phyloP scores from a whole-genome alignment of 2,797 vertebrate species.

The Valencia hispanica region DNA sequence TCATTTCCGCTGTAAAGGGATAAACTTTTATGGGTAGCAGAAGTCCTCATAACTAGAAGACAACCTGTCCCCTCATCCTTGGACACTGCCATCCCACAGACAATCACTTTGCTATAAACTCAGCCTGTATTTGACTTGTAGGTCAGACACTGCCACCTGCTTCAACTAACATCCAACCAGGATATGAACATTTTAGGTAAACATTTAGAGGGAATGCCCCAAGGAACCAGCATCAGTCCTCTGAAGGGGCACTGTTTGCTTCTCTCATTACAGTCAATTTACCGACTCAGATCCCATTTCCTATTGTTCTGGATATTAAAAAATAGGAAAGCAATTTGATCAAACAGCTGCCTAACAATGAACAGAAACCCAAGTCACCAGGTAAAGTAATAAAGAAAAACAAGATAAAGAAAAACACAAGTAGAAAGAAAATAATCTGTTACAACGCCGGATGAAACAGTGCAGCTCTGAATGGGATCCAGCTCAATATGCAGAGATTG shows the following conservation, averaged over 20 bases:
- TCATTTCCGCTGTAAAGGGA: slow-evolving; percentile 59
- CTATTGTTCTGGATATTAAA: neutral
- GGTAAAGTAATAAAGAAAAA: neutral
- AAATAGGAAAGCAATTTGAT: neutral
- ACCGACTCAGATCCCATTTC: neutral
- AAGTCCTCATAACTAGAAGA: slow-evolving; percentile 16
- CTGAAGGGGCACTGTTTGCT: neutral
- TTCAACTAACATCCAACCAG: slow-evolving; percentile 28
- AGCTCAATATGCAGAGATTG: neutral
- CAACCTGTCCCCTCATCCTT: neutral
- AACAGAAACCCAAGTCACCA: neutral
- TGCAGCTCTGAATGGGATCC: neutral
- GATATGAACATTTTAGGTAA: slow-evolving; percentile 61
- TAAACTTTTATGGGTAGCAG: slow-evolving; percentile 45
- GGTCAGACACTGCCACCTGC: slow-evolving; percentile 16
- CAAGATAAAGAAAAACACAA: neutral
- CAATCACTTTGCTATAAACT: slow-evolving; percentile 35
- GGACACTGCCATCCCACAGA: neutral
- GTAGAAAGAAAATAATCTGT: neutral
- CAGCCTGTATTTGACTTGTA: slow-evolving; percentile 41
- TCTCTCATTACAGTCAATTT: slow-evolving; percentile 1
- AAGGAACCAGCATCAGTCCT: slow-evolving; percentile 2
- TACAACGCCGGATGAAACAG: neutral
- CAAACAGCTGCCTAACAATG: neutral
- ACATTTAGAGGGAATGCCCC: slow-evolving; percentile 24